A percentile compares a stretch with the other conserved stretches of the same genome.
Evolutionary conservation across 1,140 invertebrate species (phyloP).

Genomic region (Ooceraea biroi): DNA sequence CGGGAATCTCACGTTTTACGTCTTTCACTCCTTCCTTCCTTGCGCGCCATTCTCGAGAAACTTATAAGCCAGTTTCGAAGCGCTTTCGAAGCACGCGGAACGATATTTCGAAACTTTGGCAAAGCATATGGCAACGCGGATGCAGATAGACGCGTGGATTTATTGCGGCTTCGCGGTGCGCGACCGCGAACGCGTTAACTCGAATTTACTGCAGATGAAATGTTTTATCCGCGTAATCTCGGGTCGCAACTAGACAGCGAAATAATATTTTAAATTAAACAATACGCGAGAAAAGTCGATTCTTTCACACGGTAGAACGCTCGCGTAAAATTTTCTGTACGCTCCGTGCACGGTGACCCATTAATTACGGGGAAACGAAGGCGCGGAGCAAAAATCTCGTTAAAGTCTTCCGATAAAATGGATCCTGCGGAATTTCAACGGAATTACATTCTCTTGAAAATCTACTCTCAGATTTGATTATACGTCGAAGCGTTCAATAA

Average conservation of each 20-base stretch:
- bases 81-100: not conserved
- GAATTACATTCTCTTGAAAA: no score
- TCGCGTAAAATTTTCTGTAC: no score
- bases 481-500: no score
- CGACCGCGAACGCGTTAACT: not conserved
- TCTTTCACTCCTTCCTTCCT: not conserved
- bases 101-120: conserved; percentile 23
- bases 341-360: not conserved
- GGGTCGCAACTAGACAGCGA: no score
- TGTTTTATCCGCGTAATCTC: conserved; percentile 12
- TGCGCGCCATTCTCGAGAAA: not conserved
- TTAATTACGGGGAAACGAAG: conserved; percentile 15
- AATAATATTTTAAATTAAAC: not conserved
- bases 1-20: no score
- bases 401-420: conserved; percentile 25
- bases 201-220: conserved; percentile 34
- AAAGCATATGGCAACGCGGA: conserved; percentile 2
- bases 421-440: no score
- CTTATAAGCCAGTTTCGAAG: not conserved
- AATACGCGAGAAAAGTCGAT: conserved; percentile 1
- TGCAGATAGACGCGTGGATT: not conserved
- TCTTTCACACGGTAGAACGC: not conserved
- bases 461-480: no score
- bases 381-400: conserved; percentile 31
- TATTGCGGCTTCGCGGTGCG: not conserved